phyloP scores from a whole-genome alignment of 1,140 invertebrate genomes.

The Orchestia grillus region DNA sequence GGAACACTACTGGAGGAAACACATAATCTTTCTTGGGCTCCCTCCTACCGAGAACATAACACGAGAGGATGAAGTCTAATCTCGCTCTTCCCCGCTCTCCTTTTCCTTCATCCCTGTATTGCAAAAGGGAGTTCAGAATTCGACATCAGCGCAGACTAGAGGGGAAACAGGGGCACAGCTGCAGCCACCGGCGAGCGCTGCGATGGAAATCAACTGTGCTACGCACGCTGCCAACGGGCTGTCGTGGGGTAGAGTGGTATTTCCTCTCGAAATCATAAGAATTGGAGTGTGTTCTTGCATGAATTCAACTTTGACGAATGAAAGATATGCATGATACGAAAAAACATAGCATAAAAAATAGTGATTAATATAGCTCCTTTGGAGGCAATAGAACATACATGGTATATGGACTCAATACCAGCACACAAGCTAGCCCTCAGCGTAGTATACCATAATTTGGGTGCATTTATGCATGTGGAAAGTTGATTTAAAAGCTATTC shows the following conservation, averaged over 20 bases:
- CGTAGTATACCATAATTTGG: too few species aligned
- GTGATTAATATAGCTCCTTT: not conserved
- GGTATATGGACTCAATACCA: too few species aligned
- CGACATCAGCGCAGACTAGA: not conserved
- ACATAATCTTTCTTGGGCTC: not conserved
- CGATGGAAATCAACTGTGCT: not conserved
- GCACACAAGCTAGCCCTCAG: too few species aligned
- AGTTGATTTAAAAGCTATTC: too few species aligned
- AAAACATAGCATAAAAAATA: not conserved
- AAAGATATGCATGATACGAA: not conserved
- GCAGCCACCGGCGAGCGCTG: not conserved
- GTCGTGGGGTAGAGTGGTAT: not conserved
- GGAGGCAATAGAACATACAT: not conserved
- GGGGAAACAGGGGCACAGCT: not conserved
- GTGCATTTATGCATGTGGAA: too few species aligned
- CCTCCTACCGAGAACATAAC: not conserved
- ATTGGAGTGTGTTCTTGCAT: not conserved
- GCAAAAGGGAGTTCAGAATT: not conserved
- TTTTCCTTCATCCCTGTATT: not conserved
- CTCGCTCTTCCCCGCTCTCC: not conserved
- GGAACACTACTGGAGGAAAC: not conserved
- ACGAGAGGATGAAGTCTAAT: not conserved
- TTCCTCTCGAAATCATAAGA: not conserved
- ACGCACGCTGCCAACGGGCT: not conserved
- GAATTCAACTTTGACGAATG: not conserved